phyloP scores from a whole-genome alignment of 2,113 vertebrate genomes.

The Brachypodius melanocephalos region DNA sequence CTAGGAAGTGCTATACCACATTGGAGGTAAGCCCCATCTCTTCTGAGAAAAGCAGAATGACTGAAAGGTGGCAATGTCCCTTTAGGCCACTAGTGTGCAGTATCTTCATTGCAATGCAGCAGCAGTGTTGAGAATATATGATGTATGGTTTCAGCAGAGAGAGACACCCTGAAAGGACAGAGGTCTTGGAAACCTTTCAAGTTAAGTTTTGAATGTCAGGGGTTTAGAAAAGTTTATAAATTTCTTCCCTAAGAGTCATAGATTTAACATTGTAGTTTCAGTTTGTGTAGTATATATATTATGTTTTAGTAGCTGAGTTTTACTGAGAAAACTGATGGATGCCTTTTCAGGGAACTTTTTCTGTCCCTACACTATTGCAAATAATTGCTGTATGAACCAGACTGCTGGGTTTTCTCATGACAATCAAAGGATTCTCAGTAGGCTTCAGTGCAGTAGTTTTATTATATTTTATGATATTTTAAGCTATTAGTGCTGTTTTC shows the following conservation, averaged over 20 bases:
- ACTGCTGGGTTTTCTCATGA: neutral
- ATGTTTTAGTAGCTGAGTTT: neutral
- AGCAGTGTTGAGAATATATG: neutral
- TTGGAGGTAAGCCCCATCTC: neutral
- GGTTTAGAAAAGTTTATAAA: neutral
- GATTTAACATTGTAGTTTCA: neutral
- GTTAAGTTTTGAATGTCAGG: neutral
- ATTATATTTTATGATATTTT: neutral
- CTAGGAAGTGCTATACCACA: neutral
- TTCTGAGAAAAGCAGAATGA: neutral
- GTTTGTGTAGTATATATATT: neutral
- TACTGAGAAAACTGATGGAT: neutral
- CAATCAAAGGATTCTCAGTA: neutral
- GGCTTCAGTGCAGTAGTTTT: neutral
- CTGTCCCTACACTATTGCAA: fast-evolving
- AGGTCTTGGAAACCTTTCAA: neutral
- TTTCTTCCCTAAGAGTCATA: neutral
- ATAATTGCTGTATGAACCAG: neutral
- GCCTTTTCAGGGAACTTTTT: neutral
- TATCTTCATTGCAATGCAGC: neutral
- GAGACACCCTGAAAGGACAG: neutral
- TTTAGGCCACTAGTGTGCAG: neutral
- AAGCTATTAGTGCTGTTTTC: neutral
- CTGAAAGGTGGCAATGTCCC: neutral
- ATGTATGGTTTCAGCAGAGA: neutral